Evolutionary conservation across 2,113 vertebrate genomes (phyloP), one percentile per base, ranked within the genome.

Genomic region (Cyanoliseus patagonus): DNA sequence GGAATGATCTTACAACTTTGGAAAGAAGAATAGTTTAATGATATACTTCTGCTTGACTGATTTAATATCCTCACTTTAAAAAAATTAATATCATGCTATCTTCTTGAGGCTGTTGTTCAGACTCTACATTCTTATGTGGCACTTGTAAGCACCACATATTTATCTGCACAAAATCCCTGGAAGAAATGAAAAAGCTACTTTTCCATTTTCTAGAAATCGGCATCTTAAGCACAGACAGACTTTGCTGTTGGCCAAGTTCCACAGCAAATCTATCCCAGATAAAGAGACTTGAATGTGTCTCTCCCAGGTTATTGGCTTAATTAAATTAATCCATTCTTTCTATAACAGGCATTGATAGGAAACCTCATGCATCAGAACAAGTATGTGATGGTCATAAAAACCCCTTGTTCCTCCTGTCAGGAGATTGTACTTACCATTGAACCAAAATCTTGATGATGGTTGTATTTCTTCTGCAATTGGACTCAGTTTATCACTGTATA

Each of bases 61-160:
- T 95, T 95, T 94, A 91, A 94, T 96, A 79, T 57, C 41, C 52
- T 87, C 79, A 11, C 89, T 69, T 91, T 83, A 87, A 87, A 92
- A 92, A 51, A 94, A 66, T 79, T 31, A 92, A 24, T 67, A 85
- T 76, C 47, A n/a, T 37, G 6, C 20, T 95, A 52, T 85, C 22
- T 79, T 92, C 81, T 94, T 68, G 39, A 91, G 53, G 57, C 47
- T 85, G 39, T 55, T 88, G 78, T 87, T 97, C 81, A 85, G 66
- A 72, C 52, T 69, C 39, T 35, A 80, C 35, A 73, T 88, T 67
- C 57, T 83, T 85, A 76, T 52, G 27, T 27, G 23, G 13, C 33
- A 22, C 55, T 84, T 91, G 4, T 88, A 89, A 89, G 73, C 81
- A 42, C 27, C 42, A 49, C 1, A 2, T 85, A 88, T 94, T 95